These are phyloP conservation scores for Eupithecia pulchellata DNA, from an alignment of 2,888 invertebrate species.

Conservation along the genomic window DNA sequence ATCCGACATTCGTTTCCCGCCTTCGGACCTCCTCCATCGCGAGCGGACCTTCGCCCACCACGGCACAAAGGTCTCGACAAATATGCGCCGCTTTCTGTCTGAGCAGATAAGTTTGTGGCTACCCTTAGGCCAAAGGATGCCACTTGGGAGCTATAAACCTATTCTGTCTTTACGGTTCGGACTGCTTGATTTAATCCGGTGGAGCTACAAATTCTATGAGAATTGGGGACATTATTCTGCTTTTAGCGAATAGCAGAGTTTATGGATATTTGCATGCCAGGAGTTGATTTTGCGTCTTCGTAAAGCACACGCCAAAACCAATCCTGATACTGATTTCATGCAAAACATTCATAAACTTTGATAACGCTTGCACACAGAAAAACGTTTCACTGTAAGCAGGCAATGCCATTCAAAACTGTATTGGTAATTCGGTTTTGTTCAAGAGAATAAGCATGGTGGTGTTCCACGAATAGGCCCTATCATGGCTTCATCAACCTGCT, in stretches of 20 bases:
- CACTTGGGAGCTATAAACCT: conserved; percentile 47
- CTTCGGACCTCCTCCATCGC: too few relatives aligned
- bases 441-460: neutral
- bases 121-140: conserved; percentile 35
- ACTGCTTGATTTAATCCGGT: conserved; percentile 8
- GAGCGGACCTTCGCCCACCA: too few relatives aligned
- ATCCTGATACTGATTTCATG: too few relatives aligned
- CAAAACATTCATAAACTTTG: too few relatives aligned
- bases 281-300: neutral
- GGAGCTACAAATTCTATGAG: neutral
- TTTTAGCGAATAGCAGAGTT: neutral
- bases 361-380: too few relatives aligned
- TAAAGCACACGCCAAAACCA: too few relatives aligned
- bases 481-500: neutral
- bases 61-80: too few relatives aligned
- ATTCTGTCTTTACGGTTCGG: conserved; percentile 31
- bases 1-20: too few relatives aligned
- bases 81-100: neutral
- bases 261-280: neutral
- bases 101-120: conserved; percentile 19
- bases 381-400: neutral
- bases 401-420: neutral
- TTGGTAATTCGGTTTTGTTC: neutral
- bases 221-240: neutral
- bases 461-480: neutral